phyloP scores from a whole-genome alignment of 2,113 vertebrate species.

The Coreoperca whiteheadi region DNA sequence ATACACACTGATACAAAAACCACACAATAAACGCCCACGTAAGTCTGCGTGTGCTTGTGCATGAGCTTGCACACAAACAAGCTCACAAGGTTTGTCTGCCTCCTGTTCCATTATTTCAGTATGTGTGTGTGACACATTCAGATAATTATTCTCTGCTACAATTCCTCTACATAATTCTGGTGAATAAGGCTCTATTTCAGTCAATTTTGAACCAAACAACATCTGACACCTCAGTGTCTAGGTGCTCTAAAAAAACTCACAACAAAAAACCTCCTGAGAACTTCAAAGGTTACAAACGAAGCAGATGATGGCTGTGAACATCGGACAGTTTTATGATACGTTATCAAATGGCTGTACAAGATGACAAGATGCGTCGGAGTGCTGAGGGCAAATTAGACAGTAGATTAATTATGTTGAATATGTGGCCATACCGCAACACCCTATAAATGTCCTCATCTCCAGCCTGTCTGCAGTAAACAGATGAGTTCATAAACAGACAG shows the following conservation, averaged over 20 bases:
- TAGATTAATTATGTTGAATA: conserved; percentile 69
- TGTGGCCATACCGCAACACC: conserved; percentile 45
- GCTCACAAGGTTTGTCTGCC: not conserved
- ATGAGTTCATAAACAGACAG: conserved; percentile 77
- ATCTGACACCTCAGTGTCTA: not conserved
- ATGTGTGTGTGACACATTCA: conserved; percentile 4
- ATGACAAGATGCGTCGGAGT: conserved; percentile 49
- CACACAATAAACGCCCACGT: conserved; percentile 27
- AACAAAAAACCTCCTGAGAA: conserved; percentile 8
- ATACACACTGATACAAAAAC: conserved; percentile 13
- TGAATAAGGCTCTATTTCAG: conserved; percentile 20
- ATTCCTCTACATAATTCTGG: conserved; percentile 1
- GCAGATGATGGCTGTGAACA: conserved; percentile 18
- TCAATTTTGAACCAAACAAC: conserved; percentile 31
- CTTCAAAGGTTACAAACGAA: conserved; percentile 53
- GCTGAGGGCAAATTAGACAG: conserved; percentile 69
- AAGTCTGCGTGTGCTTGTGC: not conserved
- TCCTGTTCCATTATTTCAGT: conserved; percentile 17
- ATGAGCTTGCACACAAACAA: conserved; percentile 2
- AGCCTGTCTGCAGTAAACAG: conserved; percentile 68
- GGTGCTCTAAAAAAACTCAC: not conserved
- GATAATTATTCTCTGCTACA: conserved; percentile 8
- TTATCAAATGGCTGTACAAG: conserved; percentile 52
- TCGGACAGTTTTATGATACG: conserved; percentile 40
- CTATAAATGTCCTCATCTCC: conserved; percentile 67